A percentile compares a stretch with the other conserved stretches of the same genome.
Conservation (phyloP, 2,113 vertebrate genomes). For the Chrysemys picta region DNA sequence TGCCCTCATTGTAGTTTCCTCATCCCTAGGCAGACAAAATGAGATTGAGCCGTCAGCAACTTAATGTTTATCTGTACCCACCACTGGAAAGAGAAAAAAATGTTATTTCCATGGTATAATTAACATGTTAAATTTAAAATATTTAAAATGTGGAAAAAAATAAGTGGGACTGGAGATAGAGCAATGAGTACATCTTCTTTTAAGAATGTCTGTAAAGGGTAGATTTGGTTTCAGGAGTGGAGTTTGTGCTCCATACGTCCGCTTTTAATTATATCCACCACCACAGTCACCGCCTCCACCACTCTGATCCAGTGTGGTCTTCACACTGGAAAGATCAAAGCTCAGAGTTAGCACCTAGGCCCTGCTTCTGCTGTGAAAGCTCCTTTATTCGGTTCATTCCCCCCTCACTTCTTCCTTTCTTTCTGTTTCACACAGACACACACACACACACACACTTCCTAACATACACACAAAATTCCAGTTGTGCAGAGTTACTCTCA, state of each 20-base stretch:
- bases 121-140: neutral
- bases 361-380: neutral
- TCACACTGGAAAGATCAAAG: neutral
- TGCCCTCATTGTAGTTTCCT: neutral
- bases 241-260: fast-evolving
- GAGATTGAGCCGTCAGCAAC: neutral
- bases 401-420: neutral
- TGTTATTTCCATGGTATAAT: neutral
- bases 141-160: neutral
- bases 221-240: neutral
- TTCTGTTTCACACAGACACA: neutral
- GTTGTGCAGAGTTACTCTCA: neutral
- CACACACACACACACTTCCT: fast-evolving
- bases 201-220: neutral
- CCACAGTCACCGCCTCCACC: neutral
- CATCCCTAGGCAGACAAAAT: neutral
- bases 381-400: neutral
- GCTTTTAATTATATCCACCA: neutral
- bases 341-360: neutral
- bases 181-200: neutral
- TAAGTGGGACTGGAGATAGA: neutral
- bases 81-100: neutral
- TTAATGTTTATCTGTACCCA: neutral
- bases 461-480: neutral
- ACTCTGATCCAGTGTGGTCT: neutral